Percentiles rank a stretch among this genome's conserved stretches.
Conservation (phyloP, 92 coral and sea anemone species). For the Palythoa caribaeorum region DNA sequence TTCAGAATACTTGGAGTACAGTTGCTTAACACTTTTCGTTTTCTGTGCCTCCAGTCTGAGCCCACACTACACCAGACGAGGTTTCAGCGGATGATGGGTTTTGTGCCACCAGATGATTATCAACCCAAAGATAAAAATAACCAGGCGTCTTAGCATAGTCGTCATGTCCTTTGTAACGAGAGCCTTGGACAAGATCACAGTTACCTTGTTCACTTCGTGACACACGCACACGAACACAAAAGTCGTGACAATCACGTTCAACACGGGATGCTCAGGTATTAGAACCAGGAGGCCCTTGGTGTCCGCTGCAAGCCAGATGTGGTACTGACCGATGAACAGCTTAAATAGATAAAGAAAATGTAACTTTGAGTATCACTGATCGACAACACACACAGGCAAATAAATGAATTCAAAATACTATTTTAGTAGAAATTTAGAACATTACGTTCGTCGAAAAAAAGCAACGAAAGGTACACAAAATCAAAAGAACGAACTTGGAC, state of each 20-base stretch:
- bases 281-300: conserved; percentile 93
- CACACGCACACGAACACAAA: conserved; percentile 92
- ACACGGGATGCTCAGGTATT: conserved; percentile 86
- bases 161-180: conserved; percentile 84
- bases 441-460: too few relatives aligned
- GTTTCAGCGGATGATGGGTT: conserved; percentile 86
- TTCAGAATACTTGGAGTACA: background rate
- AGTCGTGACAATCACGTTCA: conserved; percentile 86
- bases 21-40: background rate
- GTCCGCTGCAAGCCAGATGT: conserved; percentile 96
- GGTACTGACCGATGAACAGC: conserved; percentile 98
- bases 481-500: too few relatives aligned
- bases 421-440: background rate
- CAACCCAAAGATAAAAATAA: conserved; percentile 86
- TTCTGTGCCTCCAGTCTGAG: background rate
- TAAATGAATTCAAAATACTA: background rate
- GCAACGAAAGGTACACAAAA: too few relatives aligned
- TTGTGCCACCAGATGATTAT: conserved; percentile 99
- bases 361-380: background rate
- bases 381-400: background rate
- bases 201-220: conserved; percentile 91
- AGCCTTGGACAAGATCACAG: conserved; percentile 83
- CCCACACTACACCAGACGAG: conserved; percentile 57
- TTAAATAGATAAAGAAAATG: conserved; percentile 2
- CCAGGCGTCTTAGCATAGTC: conserved; percentile 86